phyloP scores from a whole-genome alignment of 2,888 invertebrate genomes.

The Mythimna lalbum region DNA sequence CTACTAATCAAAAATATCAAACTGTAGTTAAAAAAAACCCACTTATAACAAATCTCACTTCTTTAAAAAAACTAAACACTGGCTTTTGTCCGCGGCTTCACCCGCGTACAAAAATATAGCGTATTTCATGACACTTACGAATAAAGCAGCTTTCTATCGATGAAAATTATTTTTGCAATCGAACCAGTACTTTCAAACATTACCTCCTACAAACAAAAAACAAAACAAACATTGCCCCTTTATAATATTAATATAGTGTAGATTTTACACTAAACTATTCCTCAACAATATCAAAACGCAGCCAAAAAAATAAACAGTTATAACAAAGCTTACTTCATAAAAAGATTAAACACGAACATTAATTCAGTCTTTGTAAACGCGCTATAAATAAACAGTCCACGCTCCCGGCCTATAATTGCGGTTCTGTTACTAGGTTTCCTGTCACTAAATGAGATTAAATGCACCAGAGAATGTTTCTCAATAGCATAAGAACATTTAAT shows the following conservation, averaged over 20 bases:
- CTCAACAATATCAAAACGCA: too few species aligned
- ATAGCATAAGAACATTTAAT: conserved; percentile 82
- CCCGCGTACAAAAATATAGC: too few species aligned
- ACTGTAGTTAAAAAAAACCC: background rate
- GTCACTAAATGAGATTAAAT: conserved; percentile 87
- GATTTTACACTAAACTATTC: background rate
- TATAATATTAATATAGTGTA: too few species aligned
- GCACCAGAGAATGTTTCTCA: conserved; percentile 77
- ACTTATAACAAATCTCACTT: background rate
- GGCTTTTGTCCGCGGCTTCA: too few species aligned
- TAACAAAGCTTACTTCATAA: background rate
- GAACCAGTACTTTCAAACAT: too few species aligned
- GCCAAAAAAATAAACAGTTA: background rate
- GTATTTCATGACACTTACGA: too few species aligned
- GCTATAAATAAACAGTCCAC: conserved; percentile 13
- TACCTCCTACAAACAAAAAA: too few species aligned
- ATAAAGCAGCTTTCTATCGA: too few species aligned
- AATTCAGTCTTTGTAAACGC: conserved; percentile 7
- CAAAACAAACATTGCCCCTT: too few species aligned
- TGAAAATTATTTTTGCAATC: too few species aligned
- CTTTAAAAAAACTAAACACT: background rate
- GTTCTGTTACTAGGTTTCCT: conserved; percentile 81
- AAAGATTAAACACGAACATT: background rate
- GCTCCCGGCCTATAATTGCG: conserved; percentile 75
- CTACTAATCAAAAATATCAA: background rate